Base-by-base conservation (phyloP, 2,888 invertebrate genomes). In the Catocala nupta region DNA sequence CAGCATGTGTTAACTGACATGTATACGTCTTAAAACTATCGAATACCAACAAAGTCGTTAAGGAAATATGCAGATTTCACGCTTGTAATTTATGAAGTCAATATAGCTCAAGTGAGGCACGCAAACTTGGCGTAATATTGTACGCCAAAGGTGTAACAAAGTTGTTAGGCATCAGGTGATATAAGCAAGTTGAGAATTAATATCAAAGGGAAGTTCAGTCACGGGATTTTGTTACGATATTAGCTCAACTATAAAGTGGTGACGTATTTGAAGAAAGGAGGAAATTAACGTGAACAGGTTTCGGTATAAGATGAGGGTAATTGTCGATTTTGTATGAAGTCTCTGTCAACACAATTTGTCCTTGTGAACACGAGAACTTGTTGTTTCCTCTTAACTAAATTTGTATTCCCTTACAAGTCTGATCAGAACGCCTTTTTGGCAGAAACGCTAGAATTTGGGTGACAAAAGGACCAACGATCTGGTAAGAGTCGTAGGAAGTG, bases 111-210 rank as follows among this genome's bases (percentile, higher is more conserved):
- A 39, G 45, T 33, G 53, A 34, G 45, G 34, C 34, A 63, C 59
- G 25, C 25, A 47, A 63, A 65, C 47, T 70, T 72, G 33, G 47
- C 3, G 16, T 63, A 52, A 68, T 63, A 59, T 54, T 49, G 49
- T 33, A 44, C 56, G 52, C 67, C 54, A 34, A 56, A 54, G 59
- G 52, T 64, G 59, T 48, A 13, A 45, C 51, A 39, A 66, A 63
- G 44, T 55, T 56, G 45, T 65, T 63, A 54, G 55, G 61, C 36
- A 63, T 62, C 63, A 71, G 71, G 69, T 75, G 61, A 72, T 66
- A 55, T 47, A 63, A 59, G 55, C 55, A 59, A 59, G 55, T 59
- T 64, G 51, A 53, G 55, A 59, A 67, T 75, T 75, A 73, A 71
- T 75, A 73, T 70, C 45, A 70, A 65, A 65, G 52, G 54, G 47